Percentiles rank a stretch among this genome's conserved stretches.
These are phyloP conservation scores for Hemicordylus capensis DNA, from an alignment of 2,113 vertebrate species.

Conservation along the genomic window DNA sequence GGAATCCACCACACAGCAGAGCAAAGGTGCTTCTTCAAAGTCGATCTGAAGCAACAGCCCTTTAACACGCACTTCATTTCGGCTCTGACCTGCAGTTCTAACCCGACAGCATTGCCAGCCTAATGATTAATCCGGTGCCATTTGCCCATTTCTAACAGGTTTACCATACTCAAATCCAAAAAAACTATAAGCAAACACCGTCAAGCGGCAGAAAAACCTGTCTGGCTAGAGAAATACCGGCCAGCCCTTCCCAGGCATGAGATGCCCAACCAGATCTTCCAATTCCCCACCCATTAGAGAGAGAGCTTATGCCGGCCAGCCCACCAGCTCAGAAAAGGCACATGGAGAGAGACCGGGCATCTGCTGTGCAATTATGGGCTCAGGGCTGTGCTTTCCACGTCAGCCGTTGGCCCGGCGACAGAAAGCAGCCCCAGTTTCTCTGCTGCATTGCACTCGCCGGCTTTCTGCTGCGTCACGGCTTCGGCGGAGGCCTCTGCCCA, in stretches of 20 bases:
- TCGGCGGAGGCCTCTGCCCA: not conserved
- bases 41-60: not conserved
- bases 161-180: no score
- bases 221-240: not conserved
- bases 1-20: not conserved
- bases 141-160: not conserved
- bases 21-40: not conserved
- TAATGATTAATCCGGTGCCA: not conserved
- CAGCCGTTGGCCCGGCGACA: not conserved
- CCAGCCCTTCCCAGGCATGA: not conserved
- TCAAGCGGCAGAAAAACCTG: not conserved
- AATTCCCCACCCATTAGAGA: not conserved
- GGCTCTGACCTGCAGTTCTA: no score
- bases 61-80: not conserved
- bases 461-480: not conserved
- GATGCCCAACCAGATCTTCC: not conserved
- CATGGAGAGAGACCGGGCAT: not conserved
- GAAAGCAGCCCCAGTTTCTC: not conserved
- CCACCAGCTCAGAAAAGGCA: not conserved
- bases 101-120: no score
- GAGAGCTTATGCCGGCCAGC: not conserved
- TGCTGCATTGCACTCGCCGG: not conserved
- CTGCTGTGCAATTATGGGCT: not conserved
- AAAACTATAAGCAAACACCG: not conserved
- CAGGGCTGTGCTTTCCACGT: not conserved